phyloP scores from a whole-genome alignment of 92 coral and sea anemone genomes.

The Porites evermanni region DNA sequence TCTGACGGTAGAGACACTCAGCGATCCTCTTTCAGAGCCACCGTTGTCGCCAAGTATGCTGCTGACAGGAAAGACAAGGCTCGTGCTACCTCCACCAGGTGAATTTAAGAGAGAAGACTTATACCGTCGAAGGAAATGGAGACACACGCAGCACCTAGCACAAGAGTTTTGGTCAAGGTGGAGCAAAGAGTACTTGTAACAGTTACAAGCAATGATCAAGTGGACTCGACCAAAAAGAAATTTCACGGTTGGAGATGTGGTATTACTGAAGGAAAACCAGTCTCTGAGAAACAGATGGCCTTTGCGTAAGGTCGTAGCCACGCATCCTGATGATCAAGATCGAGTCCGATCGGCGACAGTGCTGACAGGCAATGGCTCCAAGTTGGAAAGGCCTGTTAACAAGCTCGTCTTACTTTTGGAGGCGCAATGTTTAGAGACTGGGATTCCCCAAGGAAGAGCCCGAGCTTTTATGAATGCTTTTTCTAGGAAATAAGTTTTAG shows the following conservation, averaged over 20 bases:
- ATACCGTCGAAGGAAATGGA: conserved; percentile 57
- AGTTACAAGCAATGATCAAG: conserved; percentile 47
- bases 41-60: conserved; percentile 66
- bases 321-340: conserved; percentile 48
- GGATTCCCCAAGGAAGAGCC: conserved; percentile 68
- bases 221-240: conserved; percentile 57
- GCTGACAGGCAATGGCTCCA: conserved; percentile 43
- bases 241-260: conserved; percentile 46
- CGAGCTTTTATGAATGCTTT: conserved; percentile 12
- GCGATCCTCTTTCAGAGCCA: conserved; percentile 46
- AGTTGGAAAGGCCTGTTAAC: conserved; percentile 59
- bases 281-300: conserved; percentile 57
- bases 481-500: neutral
- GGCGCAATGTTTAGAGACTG: conserved; percentile 42
- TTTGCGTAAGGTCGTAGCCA: conserved; percentile 36
- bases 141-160: conserved; percentile 54
- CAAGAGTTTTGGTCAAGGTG: conserved; percentile 67
- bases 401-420: conserved; percentile 58
- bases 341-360: conserved; percentile 49
- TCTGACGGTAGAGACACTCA: conserved; percentile 56
- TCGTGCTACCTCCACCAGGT: conserved; percentile 68
- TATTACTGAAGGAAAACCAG: conserved; percentile 48
- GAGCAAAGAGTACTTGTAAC: conserved; percentile 66
- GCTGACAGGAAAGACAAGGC: conserved; percentile 65
- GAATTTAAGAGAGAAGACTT: conserved; percentile 62